Evolutionary conservation across 1,140 invertebrate genomes (phyloP), one percentile per base, ranked within the genome.

Genomic region (Popillia japonica): DNA sequence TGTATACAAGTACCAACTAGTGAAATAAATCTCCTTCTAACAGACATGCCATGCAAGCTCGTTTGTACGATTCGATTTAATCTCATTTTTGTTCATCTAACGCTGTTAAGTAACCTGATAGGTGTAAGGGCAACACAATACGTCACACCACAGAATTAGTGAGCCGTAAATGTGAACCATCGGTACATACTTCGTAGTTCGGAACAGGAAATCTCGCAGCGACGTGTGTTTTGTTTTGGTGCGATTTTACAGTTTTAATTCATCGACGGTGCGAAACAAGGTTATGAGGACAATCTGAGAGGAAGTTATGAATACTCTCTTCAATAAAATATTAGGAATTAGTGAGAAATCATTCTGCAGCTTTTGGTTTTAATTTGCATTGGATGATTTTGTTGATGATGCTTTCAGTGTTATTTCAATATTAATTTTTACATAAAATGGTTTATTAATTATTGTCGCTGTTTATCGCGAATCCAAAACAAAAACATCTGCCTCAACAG

Each of bases 121-220:
- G 77, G 74, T 78, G 44, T 44, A 78, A 76, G 78, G 78, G 75
- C 74, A 72, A 76, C 44, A 80, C 79, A 81, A 81, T 77, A 77
- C 77, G 75, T 80, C 79, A 79, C 80, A 80, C 80, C 80, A 81
- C 78, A 80, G 77, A 81, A 80, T 80, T 81, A 79, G 61, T 55
- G 77, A 81, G 75, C 80, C 79, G 80, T 78, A 78, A 79, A 80
- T 81, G 41, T 78, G 75, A 76, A 40, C 72, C 78, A 78, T 74
- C 40, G 68, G 61, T 68, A 68, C n/a, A 34, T 76, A 79, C 40
- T 79, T 75, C 77, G 78, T 78, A 77, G 80, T 80, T 78, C 41
- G 74, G 59, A 55, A 76, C 59, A 77, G 76, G 48, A 77, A 61
- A 68, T 68, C 61, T 68, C 27, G 61, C 20, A 10, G 22, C 20